Conservation (phyloP, 2,888 invertebrate genomes). For the Rhamnusium bicolor region DNA sequence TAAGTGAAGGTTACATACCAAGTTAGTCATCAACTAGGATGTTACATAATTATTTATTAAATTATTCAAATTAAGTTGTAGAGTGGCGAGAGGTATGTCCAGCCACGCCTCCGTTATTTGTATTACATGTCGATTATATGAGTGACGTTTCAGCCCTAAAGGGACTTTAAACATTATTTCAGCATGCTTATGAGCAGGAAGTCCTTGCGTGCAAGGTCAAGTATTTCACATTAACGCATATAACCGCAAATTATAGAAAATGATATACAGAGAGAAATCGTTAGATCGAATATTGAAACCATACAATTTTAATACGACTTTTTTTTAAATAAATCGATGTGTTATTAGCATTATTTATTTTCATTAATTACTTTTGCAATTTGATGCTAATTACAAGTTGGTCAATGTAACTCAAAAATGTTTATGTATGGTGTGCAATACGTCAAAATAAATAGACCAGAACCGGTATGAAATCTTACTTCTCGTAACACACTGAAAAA, state of each 20-base stretch:
- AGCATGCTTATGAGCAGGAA: not conserved
- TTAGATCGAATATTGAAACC: not conserved
- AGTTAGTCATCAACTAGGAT: not conserved
- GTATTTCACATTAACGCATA: not conserved
- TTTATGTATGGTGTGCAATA: not conserved
- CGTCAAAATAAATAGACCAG: slow-evolving; percentile 7
- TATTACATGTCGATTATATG: not conserved
- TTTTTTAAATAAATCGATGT: not conserved
- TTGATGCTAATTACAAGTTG: not conserved
- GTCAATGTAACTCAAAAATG: not conserved
- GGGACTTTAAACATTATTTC: not conserved
- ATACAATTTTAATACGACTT: not conserved
- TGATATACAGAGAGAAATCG: not conserved
- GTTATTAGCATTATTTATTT: not conserved
- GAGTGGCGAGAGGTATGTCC: slow-evolving; percentile 6
- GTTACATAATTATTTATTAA: not conserved
- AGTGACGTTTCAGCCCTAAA: not conserved
- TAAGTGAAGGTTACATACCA: not conserved
- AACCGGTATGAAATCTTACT: not conserved
- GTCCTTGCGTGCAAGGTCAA: slow-evolving; percentile 3
- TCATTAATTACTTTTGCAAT: not conserved
- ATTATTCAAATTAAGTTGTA: not conserved
- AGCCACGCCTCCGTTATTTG: not conserved
- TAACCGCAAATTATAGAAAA: not conserved
- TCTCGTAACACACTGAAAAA: not conserved